Evolutionary conservation across 2,888 invertebrate species (phyloP).

Genomic region (Marasmarcha lunaedactyla): DNA sequence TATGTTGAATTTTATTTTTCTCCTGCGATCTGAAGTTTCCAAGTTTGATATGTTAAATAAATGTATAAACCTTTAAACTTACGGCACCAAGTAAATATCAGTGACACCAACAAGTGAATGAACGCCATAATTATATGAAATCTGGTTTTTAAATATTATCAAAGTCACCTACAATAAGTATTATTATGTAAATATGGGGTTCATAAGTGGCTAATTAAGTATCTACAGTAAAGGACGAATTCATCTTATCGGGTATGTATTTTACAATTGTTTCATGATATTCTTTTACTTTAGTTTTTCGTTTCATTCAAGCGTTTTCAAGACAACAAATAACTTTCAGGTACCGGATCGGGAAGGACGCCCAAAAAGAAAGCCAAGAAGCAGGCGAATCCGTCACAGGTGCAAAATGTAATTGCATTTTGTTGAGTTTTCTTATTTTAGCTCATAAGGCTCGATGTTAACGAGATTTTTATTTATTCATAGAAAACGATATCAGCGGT

Average conservation of each 20-base stretch:
- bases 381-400: conserved; percentile 35
- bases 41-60: background rate
- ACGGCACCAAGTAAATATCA: conserved; percentile 16
- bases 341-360: conserved; percentile 40
- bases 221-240: background rate
- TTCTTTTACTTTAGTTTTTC: too few species aligned
- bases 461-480: conserved; percentile 6
- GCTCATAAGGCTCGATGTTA: too few species aligned
- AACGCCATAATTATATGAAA: conserved; percentile 3
- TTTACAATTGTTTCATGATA: too few species aligned
- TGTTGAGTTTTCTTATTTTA: background rate
- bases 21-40: conserved; percentile 64
- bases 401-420: conserved; percentile 50
- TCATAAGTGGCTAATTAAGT: too few species aligned
- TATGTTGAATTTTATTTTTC: conserved; percentile 56
- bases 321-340: conserved; percentile 1
- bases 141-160: too few species aligned
- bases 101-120: conserved; percentile 2
- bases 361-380: conserved; percentile 61
- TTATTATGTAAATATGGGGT: too few species aligned
- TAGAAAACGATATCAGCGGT: conserved; percentile 13
- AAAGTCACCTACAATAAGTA: too few species aligned
- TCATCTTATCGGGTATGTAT: too few species aligned
- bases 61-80: conserved; percentile 1
- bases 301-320: too few species aligned